Percentiles rank a stretch among this genome's conserved stretches.
These are phyloP conservation scores for Pseudanteris insignis DNA, from an alignment of 2,888 invertebrate genomes.

Conservation along the genomic window DNA sequence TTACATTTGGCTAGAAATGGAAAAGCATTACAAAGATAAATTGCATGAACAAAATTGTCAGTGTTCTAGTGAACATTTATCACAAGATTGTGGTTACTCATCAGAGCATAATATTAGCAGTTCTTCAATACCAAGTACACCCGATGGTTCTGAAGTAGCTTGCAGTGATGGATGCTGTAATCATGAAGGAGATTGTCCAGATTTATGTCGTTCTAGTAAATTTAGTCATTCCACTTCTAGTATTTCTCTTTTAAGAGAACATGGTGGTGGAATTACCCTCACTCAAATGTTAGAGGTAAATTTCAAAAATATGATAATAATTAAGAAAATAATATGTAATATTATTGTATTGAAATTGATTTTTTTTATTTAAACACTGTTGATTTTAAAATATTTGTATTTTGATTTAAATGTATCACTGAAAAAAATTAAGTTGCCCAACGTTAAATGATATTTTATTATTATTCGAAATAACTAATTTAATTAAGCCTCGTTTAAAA, in stretches of 20 bases:
- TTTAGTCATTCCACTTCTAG: conserved; percentile 57
- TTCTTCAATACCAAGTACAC: conserved; percentile 84
- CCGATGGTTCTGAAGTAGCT: conserved; percentile 89
- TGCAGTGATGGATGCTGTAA: conserved; percentile 90
- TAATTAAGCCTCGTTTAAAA: no score
- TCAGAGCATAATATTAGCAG: conserved; percentile 84
- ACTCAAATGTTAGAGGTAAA: conserved; percentile 82
- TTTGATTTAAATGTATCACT: no score
- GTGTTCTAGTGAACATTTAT: conserved; percentile 74
- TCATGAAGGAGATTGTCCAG: conserved; percentile 70
- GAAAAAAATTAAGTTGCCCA: no score
- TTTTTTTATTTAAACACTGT: conserved; percentile 3
- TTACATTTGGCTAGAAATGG: conserved; percentile 60
- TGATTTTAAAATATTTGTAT: no score
- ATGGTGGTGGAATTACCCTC: conserved; percentile 72
- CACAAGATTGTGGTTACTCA: conserved; percentile 88
- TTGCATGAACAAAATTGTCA: conserved; percentile 70
- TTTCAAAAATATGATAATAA: background rate
- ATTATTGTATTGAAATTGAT: no score
- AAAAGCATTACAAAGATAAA: conserved; percentile 66
- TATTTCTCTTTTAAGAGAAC: conserved; percentile 56
- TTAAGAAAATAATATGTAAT: background rate
- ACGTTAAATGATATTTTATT: no score
- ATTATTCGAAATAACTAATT: no score
- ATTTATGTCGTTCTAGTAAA: conserved; percentile 55